Evolutionary conservation across 2,797 vertebrate genomes (phyloP).

Genomic region (Knipowitschia caucasica): DNA sequence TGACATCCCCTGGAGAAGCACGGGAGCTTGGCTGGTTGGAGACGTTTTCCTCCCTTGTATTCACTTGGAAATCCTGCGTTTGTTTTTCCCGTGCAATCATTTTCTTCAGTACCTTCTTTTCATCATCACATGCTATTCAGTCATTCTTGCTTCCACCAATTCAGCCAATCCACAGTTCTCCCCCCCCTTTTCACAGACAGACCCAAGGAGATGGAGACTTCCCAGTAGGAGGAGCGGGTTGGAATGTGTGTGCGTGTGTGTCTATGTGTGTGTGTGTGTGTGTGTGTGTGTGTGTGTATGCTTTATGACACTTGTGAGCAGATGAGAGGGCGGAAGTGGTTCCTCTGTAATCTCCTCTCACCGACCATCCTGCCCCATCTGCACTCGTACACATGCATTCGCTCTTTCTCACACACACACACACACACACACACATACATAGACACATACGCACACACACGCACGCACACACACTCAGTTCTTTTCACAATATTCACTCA

Average conservation of each 20-base stretch:
- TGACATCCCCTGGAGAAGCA: conserved; percentile 62
- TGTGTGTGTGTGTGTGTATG: conserved; percentile 28
- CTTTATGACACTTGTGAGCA: conserved; percentile 70
- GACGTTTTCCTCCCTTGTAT: conserved; percentile 40
- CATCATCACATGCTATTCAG: conserved; percentile 69
- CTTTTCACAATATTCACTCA: conserved; percentile 50
- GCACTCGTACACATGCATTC: conserved; percentile 44
- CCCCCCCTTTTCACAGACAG: conserved; percentile 41
- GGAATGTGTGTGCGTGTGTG: conserved; percentile 57
- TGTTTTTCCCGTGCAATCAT: conserved; percentile 52
- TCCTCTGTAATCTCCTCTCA: conserved; percentile 70
- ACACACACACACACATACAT: no score
- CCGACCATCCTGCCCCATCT: conserved; percentile 66
- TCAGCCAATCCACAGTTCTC: conserved; percentile 31
- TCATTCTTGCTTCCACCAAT: conserved; percentile 49
- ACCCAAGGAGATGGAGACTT: conserved; percentile 63
- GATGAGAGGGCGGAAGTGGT: conserved; percentile 73
- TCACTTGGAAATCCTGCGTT: conserved; percentile 61
- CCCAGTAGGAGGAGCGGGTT: conserved; percentile 59
- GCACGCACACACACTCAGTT: conserved; percentile 59
- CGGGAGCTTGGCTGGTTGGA: conserved; percentile 46
- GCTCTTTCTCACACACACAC: conserved; percentile 66
- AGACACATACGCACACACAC: conserved; percentile 42
- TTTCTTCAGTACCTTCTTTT: conserved; percentile 61
- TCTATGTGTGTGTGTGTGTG: conserved; percentile 26